A percentile compares a stretch with the other conserved stretches of the same genome.
Conservation (phyloP, 2,113 vertebrate genomes). For the Junco hyemalis region DNA sequence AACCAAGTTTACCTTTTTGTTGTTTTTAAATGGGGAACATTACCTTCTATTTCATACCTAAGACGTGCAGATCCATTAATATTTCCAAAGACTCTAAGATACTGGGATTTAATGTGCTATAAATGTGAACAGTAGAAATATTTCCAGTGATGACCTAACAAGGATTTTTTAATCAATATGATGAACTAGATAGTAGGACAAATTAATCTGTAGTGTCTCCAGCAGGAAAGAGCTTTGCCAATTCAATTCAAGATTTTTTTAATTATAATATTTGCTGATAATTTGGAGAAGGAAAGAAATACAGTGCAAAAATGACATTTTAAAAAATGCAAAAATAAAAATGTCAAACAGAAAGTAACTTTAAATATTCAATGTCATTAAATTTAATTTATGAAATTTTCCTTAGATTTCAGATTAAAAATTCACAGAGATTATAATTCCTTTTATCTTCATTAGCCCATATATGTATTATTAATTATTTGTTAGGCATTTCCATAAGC, state of each 20-base stretch:
- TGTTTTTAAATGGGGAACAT: background rate
- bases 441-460: background rate
- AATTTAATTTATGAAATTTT: background rate
- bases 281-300: background rate
- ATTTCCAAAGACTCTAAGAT: background rate
- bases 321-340: background rate
- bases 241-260: background rate
- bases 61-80: background rate
- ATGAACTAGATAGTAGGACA: background rate
- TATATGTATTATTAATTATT: background rate
- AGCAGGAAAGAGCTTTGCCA: background rate
- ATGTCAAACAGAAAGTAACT: background rate
- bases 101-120: background rate
- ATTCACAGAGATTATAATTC: background rate
- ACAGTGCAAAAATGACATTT: background rate
- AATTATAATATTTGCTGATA: background rate
- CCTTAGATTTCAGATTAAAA: background rate
- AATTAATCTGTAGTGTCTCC: constrained; percentile 3
- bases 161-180: constrained; percentile 32
- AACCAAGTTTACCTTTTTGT: background rate
- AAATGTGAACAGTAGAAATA: background rate
- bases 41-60: background rate
- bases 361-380: background rate
- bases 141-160: constrained; percentile 14
- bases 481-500: background rate